Base-by-base conservation (phyloP, 92 coral and sea anemone species). In the Bergia sp. region DNA sequence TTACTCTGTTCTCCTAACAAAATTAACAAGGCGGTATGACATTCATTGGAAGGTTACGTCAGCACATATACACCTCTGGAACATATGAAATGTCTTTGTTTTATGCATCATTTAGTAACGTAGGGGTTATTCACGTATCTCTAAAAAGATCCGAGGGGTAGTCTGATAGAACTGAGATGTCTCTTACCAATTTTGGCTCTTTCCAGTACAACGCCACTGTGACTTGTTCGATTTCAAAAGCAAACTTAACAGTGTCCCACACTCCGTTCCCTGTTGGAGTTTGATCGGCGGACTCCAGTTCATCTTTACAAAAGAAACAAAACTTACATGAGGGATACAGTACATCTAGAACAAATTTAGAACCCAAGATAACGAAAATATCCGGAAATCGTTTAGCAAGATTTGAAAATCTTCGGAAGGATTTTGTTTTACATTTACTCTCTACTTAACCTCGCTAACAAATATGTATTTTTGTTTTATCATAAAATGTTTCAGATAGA, bases 161-260 rank as follows among this genome's bases (percentile, higher is more conserved):
- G 23, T 43, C 42, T 20, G 9, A 11, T 41, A 43, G 47, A 12
- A 20, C 23, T 37, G 5, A 23, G 29, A 80, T 49, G n/a, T 49
- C 2, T 61, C 86, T 90, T 69, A 91, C 93, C 90, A 87, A 85
- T 82, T 81, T 47, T 0, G 90, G 45, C 77, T 91, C 95, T 66
- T 95, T 95, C 95, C 92, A 92, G 69, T 91, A 95, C 82, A 97
- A 89, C 3, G 94, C 91, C 20, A 96, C 97, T 8, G 99, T 83
- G 39, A 97, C 96, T 85, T 94, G 92, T 57, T 97, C 99, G 77
- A 97, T 93, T 82, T 94, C 94, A 90, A 97, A 97, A 16, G 88
- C 81, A 90, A 97, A 97, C 79, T 94, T 97, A 20, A 97, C 95
- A 11, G 92, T 89, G 64, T 94, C 96, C 98, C 98, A 97, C 36